phyloP scores from a whole-genome alignment of 2,888 invertebrate species.

The Tipula vernalis region DNA sequence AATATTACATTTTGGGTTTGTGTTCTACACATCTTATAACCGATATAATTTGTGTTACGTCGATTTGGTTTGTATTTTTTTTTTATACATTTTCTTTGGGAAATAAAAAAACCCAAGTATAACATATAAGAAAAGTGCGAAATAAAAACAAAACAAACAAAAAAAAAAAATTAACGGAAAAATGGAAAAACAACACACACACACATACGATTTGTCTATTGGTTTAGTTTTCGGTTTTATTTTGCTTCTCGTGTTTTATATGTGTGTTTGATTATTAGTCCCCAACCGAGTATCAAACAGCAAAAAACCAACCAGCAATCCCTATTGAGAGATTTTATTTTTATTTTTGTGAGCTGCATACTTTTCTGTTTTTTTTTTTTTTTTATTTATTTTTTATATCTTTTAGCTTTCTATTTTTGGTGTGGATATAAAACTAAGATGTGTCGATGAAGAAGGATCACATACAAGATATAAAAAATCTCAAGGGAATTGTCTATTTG shows the following conservation, averaged over 20 bases:
- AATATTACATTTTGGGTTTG: neutral
- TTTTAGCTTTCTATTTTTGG: neutral
- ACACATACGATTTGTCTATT: neutral
- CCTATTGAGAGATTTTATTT: neutral
- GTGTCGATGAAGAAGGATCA: slow-evolving; percentile 4
- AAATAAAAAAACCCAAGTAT: neutral
- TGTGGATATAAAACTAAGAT: neutral
- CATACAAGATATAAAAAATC: neutral
- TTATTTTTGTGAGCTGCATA: neutral
- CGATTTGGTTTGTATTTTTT: neutral
- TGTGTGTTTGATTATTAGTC: neutral
- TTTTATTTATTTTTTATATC: neutral
- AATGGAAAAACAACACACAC: neutral
- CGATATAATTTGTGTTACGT: neutral
- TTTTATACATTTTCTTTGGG: neutral
- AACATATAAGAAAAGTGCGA: neutral
- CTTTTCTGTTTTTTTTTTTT: neutral
- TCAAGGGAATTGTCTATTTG: neutral
- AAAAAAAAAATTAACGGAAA: neutral
- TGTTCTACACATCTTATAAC: neutral
- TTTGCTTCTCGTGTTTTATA: neutral
- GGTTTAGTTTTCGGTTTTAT: neutral
- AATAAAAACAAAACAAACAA: neutral
- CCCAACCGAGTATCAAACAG: slow-evolving; percentile 4
- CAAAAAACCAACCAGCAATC: neutral